Percentiles rank a stretch among this genome's conserved stretches.
These are phyloP conservation scores for Seladonia tumulorum DNA, from an alignment of 2,888 invertebrate species.

Conservation along the genomic window DNA sequence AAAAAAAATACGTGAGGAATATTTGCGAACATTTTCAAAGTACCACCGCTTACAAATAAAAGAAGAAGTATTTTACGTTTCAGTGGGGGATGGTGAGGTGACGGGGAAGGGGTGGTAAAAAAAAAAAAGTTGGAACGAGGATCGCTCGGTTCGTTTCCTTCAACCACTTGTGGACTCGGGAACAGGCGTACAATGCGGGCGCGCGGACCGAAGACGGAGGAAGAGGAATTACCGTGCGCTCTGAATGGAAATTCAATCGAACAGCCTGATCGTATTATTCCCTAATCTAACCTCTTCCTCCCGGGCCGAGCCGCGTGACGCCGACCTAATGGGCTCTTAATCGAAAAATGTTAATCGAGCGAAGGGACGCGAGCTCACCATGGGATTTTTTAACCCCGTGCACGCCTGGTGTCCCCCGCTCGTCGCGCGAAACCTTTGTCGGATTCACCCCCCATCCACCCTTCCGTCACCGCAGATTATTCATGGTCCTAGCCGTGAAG, in stretches of 20 bases:
- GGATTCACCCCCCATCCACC: not conserved
- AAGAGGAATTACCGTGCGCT: constrained; percentile 54
- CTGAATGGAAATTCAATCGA: constrained; percentile 72
- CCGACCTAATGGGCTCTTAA: constrained; percentile 73
- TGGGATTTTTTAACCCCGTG: not conserved
- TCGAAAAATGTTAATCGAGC: constrained; percentile 74
- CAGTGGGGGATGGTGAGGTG: not conserved
- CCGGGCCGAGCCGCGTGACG: constrained; percentile 48
- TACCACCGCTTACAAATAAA: not conserved
- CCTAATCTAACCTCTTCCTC: constrained; percentile 63
- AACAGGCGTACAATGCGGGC: constrained; percentile 56
- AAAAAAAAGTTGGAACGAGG: not conserved
- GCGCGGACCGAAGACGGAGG: constrained; percentile 40
- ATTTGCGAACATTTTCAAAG: not conserved
- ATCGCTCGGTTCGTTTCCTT: constrained; percentile 42
- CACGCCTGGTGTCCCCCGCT: not conserved
- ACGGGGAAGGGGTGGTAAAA: not conserved
- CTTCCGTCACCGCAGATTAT: not conserved
- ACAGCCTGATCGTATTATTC: constrained; percentile 70
- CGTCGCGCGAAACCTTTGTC: not conserved
- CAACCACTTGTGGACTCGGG: constrained; percentile 54
- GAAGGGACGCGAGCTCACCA: not conserved
- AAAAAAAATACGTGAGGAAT: not conserved
- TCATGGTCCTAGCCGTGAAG: not conserved
- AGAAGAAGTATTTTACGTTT: not conserved